Base-by-base conservation (phyloP, 2,888 invertebrate species). In the Spilarctia lutea region DNA sequence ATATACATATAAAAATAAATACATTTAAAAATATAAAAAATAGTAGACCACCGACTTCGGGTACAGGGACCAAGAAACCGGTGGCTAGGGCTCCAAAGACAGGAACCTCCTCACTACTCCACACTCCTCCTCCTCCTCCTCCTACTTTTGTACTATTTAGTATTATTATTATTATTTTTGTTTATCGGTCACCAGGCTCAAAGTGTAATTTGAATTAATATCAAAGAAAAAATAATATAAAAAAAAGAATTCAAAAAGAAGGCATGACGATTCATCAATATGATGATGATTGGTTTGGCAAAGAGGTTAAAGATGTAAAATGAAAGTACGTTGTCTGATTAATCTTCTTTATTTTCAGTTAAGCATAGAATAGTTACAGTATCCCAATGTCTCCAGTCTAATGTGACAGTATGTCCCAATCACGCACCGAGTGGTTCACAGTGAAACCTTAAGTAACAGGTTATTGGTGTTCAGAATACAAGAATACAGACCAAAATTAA, bases 361-460 rank as follows among this genome's bases (percentile, higher is more conserved):
- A 95, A 96, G 95, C 95, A 96, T 94, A 96, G 94, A 95, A 93
- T 94, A 95, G 93, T 95, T 85, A 95, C 94, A 95, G 91, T 94
- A 93, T 91, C 91, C 90, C 93, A 92, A 91, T 89, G 91, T 91
- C 90, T 90, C 94, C 94, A 94, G 94, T 93, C 92, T 90, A 92
- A 89, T 89, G 89, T 85, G 93, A 93, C 93, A 91, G 84, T 83
- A 86, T 81, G 81, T 77, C 85, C 87, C 92, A 89, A 78, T 87
- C 91, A 90, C 91, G 89, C 92, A 91, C 89, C 90, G 68, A 91
- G 89, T 91, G 86, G 81, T 85, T 86, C 88, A 89, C 88, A 86
- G 86, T 81, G 18, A 86, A 83, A 66, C 68, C 83, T 86, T 88
- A 89, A 88, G 86, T 86, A 90, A 85, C 86, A 74, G 60, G 35